Percentiles rank a stretch among this genome's conserved stretches.
These are phyloP conservation scores for Poecile montanus DNA, from an alignment of 2,797 vertebrate species.

Conservation along the genomic window DNA sequence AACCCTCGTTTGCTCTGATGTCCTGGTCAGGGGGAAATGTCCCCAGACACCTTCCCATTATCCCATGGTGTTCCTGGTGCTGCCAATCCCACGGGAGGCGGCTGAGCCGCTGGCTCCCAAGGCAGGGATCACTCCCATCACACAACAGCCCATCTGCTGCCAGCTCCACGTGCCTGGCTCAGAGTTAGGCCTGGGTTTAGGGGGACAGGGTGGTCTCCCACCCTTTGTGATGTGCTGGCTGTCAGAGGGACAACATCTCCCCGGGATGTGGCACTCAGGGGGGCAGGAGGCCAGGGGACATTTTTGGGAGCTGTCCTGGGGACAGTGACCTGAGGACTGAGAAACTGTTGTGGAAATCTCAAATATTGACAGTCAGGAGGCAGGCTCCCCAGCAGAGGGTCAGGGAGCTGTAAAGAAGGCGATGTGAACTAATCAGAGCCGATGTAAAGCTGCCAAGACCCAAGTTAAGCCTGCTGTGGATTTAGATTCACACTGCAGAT, in stretches of 20 bases:
- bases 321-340: not conserved
- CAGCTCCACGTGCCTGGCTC: not conserved
- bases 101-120: not conserved
- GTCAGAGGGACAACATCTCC: not conserved
- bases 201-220: not conserved
- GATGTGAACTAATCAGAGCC: slow-evolving; percentile 38
- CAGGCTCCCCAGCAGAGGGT: not conserved
- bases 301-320: not conserved
- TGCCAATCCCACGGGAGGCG: fast-evolving
- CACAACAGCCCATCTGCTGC: not conserved
- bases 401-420: slow-evolving; percentile 1
- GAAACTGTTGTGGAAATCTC: not conserved
- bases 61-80: not conserved
- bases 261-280: not conserved
- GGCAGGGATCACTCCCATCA: not conserved
- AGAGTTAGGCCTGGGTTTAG: not conserved
- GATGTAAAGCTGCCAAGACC: slow-evolving; percentile 42
- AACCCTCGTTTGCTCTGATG: not conserved
- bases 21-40: not conserved
- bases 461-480: slow-evolving; percentile 29
- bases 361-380: not conserved
- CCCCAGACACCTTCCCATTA: not conserved
- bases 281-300: not conserved
- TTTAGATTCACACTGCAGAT: slow-evolving; percentile 58
- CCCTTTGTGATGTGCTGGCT: not conserved